Conservation (phyloP, 1,140 invertebrate genomes). For the Zaprionus africanus region DNA sequence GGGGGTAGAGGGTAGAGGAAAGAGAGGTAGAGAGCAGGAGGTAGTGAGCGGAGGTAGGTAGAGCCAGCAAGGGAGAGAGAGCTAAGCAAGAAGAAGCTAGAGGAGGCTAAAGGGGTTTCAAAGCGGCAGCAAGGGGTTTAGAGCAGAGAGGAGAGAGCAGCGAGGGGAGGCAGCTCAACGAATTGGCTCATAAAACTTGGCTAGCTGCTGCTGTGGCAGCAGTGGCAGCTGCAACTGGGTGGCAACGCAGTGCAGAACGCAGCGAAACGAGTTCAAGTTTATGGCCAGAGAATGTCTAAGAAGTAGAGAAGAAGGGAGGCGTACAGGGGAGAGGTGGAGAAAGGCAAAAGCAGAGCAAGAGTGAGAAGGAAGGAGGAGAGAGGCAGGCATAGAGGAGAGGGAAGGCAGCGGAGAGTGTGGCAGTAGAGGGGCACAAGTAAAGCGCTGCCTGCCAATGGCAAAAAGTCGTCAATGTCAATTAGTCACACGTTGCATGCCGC, state of each 20-base stretch:
- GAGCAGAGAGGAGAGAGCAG: constrained; percentile 1
- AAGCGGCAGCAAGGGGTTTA: no score
- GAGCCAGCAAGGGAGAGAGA: no score
- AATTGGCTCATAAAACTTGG: constrained; percentile 42
- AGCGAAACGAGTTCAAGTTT: constrained; percentile 79
- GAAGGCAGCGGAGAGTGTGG: neutral
- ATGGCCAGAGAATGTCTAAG: constrained; percentile 55
- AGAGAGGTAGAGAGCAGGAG: no score
- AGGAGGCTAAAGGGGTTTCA: no score
- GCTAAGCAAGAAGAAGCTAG: no score
- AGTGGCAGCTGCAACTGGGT: constrained; percentile 27
- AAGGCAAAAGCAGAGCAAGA: neutral
- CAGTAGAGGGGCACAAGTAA: neutral
- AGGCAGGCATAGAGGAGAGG: neutral
- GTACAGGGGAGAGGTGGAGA: constrained; percentile 13
- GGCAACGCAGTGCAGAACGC: constrained; percentile 37
- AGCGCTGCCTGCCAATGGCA: constrained; percentile 38
- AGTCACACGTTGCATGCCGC: constrained; percentile 45
- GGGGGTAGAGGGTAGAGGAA: no score
- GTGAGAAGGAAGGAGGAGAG: neutral
- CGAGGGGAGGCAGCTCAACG: constrained; percentile 17
- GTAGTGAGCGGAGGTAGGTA: no score
- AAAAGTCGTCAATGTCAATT: constrained; percentile 75
- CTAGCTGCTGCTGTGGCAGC: constrained; percentile 29
- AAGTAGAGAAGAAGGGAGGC: constrained; percentile 1